Evolutionary conservation across 2,888 invertebrate genomes (phyloP).

Genomic region (Chymomyza caudatula): DNA sequence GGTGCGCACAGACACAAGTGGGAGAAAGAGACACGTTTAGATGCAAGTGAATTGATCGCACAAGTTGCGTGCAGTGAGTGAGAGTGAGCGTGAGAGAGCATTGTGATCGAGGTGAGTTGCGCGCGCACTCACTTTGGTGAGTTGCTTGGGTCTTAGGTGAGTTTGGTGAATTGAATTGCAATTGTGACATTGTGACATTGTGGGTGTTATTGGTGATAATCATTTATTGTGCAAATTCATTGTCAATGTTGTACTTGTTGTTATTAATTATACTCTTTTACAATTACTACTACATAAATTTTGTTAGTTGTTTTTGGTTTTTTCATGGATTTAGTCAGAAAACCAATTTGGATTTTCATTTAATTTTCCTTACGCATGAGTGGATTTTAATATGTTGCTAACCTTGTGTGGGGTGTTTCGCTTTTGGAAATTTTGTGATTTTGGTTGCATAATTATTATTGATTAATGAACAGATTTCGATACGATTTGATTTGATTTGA

Average conservation of each 20-base stretch:
- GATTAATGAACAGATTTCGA: constrained; percentile 13
- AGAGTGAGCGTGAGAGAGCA: background rate
- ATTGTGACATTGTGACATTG: background rate
- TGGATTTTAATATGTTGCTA: constrained; percentile 45
- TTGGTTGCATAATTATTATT: constrained; percentile 56
- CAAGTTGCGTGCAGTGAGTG: background rate
- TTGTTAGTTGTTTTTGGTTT: background rate
- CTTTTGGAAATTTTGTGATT: constrained; percentile 69
- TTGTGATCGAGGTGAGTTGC: background rate
- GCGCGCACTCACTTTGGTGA: constrained; percentile 5
- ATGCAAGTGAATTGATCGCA: too few relatives aligned
- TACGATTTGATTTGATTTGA: constrained; percentile 25
- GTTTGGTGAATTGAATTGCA: constrained; percentile 2
- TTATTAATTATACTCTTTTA: background rate
- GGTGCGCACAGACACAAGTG: background rate
- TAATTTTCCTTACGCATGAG: constrained; percentile 28
- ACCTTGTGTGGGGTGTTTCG: constrained; percentile 67
- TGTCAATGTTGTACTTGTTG: background rate
- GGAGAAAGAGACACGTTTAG: background rate
- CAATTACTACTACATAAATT: background rate
- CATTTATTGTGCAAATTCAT: background rate
- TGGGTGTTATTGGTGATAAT: background rate
- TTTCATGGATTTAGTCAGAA: background rate
- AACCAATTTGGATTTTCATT: constrained; percentile 6
- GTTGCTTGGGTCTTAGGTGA: constrained; percentile 12